Base-by-base conservation (phyloP, 2,797 vertebrate genomes). In the Labroides dimidiatus region DNA sequence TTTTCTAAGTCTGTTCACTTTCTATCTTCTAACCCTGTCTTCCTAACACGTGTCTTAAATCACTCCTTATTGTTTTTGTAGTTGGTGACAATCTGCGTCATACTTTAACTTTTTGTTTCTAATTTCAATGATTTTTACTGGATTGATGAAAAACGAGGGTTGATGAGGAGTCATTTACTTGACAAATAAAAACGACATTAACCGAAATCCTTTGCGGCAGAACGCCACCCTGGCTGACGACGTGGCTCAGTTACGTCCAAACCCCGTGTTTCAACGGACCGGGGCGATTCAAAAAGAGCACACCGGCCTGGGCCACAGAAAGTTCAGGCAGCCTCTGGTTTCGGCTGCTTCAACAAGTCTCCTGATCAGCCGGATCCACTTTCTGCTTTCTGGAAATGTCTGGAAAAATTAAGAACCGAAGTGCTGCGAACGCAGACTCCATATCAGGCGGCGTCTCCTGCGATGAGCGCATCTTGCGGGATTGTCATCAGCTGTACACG, bases 401-500 rank as follows among this genome's bases (percentile, higher is more conserved):
- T 3, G 94, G 94, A 17, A 95, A 94, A 77, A 86, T 90, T 16
- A 96, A 94, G 86, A 93, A 53, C 59, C 86, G 95, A 57, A 94
- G 74, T 47, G 94, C 90, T 4, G 94, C 94, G 0, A 96, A 96
- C 76, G 93, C 94, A 6, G 93, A 94, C 6, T 68, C 85, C 0
- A 63, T 93, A 47, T 60, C 88, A 1, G 92, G 89, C 53, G 80
- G 87, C 0, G 93, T 95, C 56, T 91, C 94, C 64, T 92, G 94
- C 60, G 94, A 95, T 39, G 95, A 96, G 82, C 92, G 93, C 30
- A 95, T 96, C 64, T 64, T 96, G 67, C 85, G 93, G 70, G 95
- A 96, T 55, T 95, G 95, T 86, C 95, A 96, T 60, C 88, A 93
- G 42, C 87, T 95, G 24, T 96, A 96, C 91, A 88, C 79, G 23